Base-by-base conservation (phyloP, 2,797 vertebrate genomes). In the Fringilla coelebs region DNA sequence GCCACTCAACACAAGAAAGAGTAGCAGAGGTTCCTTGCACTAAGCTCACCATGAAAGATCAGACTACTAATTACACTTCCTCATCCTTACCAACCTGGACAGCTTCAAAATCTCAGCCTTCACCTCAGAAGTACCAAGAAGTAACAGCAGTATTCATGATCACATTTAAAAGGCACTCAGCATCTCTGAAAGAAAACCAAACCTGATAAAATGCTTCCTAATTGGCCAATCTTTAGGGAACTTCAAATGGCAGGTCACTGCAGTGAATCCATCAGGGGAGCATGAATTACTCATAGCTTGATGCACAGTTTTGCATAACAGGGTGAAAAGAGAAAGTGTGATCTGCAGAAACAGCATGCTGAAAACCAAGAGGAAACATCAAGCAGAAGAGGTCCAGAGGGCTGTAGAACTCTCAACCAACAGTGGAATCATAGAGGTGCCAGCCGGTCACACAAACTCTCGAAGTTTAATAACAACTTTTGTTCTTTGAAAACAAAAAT, bases 121-220 rank as follows among this genome's bases (percentile, higher is more conserved):
- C 41, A 71, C 76, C 72, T 79, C 49, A 91, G 19, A 75, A 93
- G 62, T 57, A 87, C 72, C 18, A 67, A 93, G 85, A 71, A 95
- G 73, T 90, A 71, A 76, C 79, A 66, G n/a, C 36, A 91, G 36
- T 55, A 89, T 28, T 62, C 57, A 74, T 17, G 28, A 84, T 78
- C 38, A 60, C 40, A 49, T 17, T 84, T 88, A 71, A 73, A 92
- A 92, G 21, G 73, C 62, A 93, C 32, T 81, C 36, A 51, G 72
- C 43, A 60, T 57, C 73, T 91, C 73, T 86, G n/a, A 62, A 86
- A 93, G 60, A 91, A 86, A 94, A 91, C 8, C 72, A 88, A 58
- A 88, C 81, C 76, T 70, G 34, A 70, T 19, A 57, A 73, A 88
- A 88, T 40, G 45, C 48, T 86, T 86, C 49, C 73, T 79, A 90